Evolutionary conservation across 2,888 invertebrate genomes (phyloP).

Genomic region (Idaea biselata): DNA sequence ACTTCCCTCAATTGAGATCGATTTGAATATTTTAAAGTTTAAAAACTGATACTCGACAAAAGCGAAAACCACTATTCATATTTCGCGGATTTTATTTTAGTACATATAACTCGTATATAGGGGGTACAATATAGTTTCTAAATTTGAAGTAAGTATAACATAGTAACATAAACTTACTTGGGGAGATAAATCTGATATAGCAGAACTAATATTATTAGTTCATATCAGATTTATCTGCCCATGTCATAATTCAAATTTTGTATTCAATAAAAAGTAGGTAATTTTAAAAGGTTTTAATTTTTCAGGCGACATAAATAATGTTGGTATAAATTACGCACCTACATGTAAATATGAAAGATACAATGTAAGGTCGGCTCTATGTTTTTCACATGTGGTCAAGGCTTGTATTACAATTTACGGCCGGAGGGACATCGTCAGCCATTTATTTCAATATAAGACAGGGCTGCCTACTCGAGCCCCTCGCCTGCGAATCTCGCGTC

Average conservation of each 20-base stretch:
- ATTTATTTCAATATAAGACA: slow-evolving; percentile 60
- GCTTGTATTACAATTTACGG: slow-evolving; percentile 27
- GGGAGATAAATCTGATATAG: too few species aligned
- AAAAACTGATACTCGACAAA: slow-evolving; percentile 20
- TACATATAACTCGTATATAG: too few species aligned
- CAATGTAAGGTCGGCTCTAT: slow-evolving; percentile 21
- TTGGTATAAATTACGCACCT: slow-evolving; percentile 5
- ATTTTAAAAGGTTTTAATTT: not conserved
- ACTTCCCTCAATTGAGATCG: slow-evolving; percentile 44
- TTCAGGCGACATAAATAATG: not conserved
- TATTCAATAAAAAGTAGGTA: not conserved
- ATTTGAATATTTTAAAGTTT: slow-evolving; percentile 49
- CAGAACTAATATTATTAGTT: too few species aligned
- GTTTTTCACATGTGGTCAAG: slow-evolving; percentile 4
- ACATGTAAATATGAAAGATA: slow-evolving; percentile 22
- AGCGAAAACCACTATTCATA: not conserved
- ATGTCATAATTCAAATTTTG: too few species aligned
- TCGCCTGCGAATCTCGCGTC: slow-evolving; percentile 32
- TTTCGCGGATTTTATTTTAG: too few species aligned
- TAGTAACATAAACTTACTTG: too few species aligned
- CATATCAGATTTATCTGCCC: too few species aligned
- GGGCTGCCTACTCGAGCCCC: slow-evolving; percentile 52
- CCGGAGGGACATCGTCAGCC: slow-evolving; percentile 47
- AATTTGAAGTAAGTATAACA: too few species aligned
- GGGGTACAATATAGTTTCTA: too few species aligned